Percentiles rank a stretch among this genome's conserved stretches.
Conservation (phyloP, 2,113 vertebrate genomes). For the Asarcornis scutulata region DNA sequence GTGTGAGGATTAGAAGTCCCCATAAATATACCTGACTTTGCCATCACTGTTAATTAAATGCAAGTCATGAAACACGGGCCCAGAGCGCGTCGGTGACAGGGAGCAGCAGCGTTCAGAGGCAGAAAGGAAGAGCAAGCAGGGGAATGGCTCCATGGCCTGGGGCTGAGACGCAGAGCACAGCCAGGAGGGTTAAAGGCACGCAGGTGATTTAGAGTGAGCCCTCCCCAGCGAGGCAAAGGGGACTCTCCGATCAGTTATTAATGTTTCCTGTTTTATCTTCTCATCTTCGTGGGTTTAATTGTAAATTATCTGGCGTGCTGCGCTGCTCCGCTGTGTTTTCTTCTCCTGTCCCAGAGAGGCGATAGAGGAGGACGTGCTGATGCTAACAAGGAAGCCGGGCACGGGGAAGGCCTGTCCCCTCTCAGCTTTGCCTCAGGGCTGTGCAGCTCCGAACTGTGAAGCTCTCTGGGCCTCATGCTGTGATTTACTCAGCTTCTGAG, state of each 20-base stretch:
- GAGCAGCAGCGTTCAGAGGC: neutral
- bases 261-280: neutral
- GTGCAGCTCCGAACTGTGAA: neutral
- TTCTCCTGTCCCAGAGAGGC: neutral
- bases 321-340: neutral
- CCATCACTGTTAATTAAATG: constrained; percentile 47
- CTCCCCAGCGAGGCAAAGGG: neutral
- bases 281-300: neutral
- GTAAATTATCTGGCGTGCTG: neutral
- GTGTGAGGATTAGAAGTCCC: constrained; percentile 29
- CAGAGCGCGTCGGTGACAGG: neutral
- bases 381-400: neutral
- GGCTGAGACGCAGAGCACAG: neutral
- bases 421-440: neutral
- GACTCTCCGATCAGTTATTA: neutral
- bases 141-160: neutral
- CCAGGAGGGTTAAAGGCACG: neutral
- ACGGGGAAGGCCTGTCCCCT: neutral
- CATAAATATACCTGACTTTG: constrained; percentile 55
- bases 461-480: neutral
- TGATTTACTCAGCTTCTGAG: neutral
- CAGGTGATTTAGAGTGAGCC: neutral
- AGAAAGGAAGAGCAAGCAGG: neutral
- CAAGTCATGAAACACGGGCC: constrained; percentile 40
- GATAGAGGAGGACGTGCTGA: neutral